Percentiles rank a stretch among this genome's conserved stretches.
phyloP scores from a whole-genome alignment of 1,140 invertebrate species.

The Dendrolimus punctatus region DNA sequence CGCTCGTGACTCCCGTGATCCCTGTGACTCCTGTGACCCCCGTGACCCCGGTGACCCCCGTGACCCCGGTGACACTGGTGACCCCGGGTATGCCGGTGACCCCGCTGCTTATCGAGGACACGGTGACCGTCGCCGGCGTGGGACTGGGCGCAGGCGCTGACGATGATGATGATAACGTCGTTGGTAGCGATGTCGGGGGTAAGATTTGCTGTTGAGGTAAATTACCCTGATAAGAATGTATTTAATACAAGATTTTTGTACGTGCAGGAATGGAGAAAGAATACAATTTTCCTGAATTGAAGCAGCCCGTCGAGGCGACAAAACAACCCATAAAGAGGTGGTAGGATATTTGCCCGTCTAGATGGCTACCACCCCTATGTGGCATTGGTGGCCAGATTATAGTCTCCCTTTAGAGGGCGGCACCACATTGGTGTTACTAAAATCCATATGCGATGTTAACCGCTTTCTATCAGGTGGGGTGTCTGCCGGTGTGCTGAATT shows the following conservation, averaged over 20 bases:
- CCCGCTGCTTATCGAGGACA: slow-evolving; percentile 8
- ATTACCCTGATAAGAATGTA: not conserved
- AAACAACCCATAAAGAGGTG: too few species aligned
- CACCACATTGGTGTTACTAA: too few species aligned
- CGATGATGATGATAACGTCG: slow-evolving; percentile 4
- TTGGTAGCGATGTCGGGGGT: slow-evolving; percentile 18
- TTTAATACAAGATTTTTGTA: not conserved
- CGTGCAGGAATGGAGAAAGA: not conserved
- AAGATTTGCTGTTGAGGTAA: slow-evolving; percentile 10
- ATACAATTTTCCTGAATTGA: too few species aligned
- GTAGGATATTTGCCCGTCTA: too few species aligned
- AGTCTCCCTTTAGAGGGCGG: too few species aligned
- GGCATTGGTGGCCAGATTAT: too few species aligned
- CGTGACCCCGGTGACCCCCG: slow-evolving; percentile 20
- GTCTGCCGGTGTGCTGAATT: too few species aligned
- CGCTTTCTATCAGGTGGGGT: too few species aligned
- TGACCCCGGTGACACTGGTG: slow-evolving; percentile 2
- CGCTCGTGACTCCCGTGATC: slow-evolving; percentile 20
- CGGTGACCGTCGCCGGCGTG: slow-evolving; percentile 10
- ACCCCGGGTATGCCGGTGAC: slow-evolving; percentile 4
- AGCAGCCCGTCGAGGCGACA: too few species aligned
- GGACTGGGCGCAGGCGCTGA: slow-evolving; percentile 6
- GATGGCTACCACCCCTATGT: too few species aligned
- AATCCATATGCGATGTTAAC: too few species aligned
- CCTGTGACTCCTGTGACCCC: slow-evolving; percentile 20